Evolutionary conservation across 2,888 invertebrate species (phyloP).

Genomic region (Macrosiphum euphorbiae): DNA sequence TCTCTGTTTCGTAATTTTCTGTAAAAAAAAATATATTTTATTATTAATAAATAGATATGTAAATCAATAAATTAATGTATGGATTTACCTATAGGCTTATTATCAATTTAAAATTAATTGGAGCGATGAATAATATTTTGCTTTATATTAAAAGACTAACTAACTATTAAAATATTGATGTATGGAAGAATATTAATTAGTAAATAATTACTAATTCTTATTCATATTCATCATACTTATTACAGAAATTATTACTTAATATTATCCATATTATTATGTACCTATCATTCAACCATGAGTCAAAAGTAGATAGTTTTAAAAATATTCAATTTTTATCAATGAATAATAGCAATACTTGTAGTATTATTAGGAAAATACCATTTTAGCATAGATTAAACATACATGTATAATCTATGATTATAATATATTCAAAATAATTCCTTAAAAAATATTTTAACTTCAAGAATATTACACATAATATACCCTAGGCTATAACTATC

Average conservation of each 20-base stretch:
- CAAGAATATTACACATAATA: background rate
- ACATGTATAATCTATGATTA: too few species aligned
- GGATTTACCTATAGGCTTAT: background rate
- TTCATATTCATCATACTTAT: background rate
- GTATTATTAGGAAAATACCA: background rate
- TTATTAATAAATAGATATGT: background rate
- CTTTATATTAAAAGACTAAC: background rate
- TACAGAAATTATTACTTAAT: background rate
- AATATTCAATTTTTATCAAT: background rate
- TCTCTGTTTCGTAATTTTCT: slow-evolving; percentile 97
- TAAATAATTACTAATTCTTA: background rate
- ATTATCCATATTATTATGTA: background rate
- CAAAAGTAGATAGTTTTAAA: background rate
- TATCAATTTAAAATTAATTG: background rate
- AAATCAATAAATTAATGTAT: background rate
- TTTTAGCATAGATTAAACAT: too few species aligned
- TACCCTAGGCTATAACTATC: background rate
- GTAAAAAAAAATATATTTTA: slow-evolving; percentile 68
- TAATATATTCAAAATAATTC: background rate
- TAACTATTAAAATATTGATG: background rate
- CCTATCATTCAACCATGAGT: background rate
- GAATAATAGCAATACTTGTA: background rate
- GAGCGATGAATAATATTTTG: background rate
- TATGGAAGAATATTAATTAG: background rate
- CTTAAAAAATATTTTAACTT: background rate